Evolutionary conservation across 2,113 vertebrate genomes (phyloP).

Genomic region (Gallinago jamesoni): DNA sequence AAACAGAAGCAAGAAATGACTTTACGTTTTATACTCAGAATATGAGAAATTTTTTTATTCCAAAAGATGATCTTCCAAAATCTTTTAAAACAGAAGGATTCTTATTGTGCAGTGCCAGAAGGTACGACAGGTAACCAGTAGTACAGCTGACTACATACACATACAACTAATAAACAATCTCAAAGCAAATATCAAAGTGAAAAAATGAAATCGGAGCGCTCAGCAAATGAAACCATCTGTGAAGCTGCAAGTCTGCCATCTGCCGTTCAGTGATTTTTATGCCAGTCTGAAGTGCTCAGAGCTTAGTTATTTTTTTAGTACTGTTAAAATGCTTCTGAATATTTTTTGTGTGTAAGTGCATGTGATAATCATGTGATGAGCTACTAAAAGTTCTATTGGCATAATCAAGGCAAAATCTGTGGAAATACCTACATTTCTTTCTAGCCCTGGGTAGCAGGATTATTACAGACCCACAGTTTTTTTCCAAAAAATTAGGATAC

Average conservation of each 20-base stretch:
- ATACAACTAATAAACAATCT: not conserved
- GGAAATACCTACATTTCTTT: not conserved
- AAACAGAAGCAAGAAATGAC: not conserved
- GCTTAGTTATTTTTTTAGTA: not conserved
- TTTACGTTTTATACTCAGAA: not conserved
- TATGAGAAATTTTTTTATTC: not conserved
- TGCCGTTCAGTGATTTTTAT: not conserved
- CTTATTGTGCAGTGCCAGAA: not conserved
- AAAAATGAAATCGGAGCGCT: not conserved
- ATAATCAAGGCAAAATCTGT: not conserved
- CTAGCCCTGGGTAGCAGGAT: not conserved
- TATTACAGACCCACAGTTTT: not conserved
- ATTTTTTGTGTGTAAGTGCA: not conserved
- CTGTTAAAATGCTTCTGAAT: not conserved
- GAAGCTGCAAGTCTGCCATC: slow-evolving; percentile 46
- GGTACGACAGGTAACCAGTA: not conserved
- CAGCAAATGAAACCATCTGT: not conserved
- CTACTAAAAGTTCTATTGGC: not conserved
- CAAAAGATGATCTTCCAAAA: not conserved
- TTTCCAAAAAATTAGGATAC: not conserved
- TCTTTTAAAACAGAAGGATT: not conserved
- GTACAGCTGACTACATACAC: not conserved
- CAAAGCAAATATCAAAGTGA: not conserved
- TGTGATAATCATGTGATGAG: not conserved
- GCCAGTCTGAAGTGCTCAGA: not conserved